These are phyloP conservation scores for Ditula angustiorana DNA, from an alignment of 2,888 invertebrate genomes.

Conservation along the genomic window DNA sequence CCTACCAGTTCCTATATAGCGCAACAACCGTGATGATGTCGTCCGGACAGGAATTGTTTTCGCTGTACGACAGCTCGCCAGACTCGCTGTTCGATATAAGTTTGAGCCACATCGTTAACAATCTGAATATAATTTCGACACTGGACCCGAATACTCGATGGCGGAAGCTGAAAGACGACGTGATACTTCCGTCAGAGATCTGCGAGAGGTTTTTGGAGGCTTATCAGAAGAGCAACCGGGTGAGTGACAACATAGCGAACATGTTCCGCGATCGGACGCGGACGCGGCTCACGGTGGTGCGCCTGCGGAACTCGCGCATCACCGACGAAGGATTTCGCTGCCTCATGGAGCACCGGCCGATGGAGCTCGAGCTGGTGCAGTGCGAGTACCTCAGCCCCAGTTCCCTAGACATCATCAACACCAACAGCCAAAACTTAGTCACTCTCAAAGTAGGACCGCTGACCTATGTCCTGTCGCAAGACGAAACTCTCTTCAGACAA, in stretches of 20 bases:
- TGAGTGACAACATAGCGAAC: constrained; percentile 89
- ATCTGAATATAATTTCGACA: constrained; percentile 87
- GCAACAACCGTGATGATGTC: constrained; percentile 42
- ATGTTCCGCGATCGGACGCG: constrained; percentile 88
- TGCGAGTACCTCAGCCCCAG: constrained; percentile 88
- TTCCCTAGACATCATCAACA: constrained; percentile 88
- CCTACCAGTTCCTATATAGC: constrained; percentile 28
- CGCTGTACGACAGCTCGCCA: constrained; percentile 75
- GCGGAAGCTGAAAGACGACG: constrained; percentile 84
- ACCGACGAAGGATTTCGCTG: constrained; percentile 89
- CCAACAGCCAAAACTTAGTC: constrained; percentile 88
- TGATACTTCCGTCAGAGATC: constrained; percentile 89
- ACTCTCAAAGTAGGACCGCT: constrained; percentile 90
- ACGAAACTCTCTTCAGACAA: constrained; percentile 67
- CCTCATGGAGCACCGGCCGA: constrained; percentile 90
- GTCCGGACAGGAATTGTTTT: constrained; percentile 57
- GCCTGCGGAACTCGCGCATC: constrained; percentile 89
- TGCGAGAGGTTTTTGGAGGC: constrained; percentile 88
- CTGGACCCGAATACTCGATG: constrained; percentile 74
- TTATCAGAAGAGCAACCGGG: constrained; percentile 81
- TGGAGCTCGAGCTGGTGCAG: constrained; percentile 90
- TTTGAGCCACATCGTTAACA: constrained; percentile 86
- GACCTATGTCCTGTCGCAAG: constrained; percentile 86
- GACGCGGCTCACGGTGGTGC: constrained; percentile 89
- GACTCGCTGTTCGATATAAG: constrained; percentile 87